Base-by-base conservation (phyloP, 2,113 vertebrate genomes). In the Austrofundulus limnaeus region DNA sequence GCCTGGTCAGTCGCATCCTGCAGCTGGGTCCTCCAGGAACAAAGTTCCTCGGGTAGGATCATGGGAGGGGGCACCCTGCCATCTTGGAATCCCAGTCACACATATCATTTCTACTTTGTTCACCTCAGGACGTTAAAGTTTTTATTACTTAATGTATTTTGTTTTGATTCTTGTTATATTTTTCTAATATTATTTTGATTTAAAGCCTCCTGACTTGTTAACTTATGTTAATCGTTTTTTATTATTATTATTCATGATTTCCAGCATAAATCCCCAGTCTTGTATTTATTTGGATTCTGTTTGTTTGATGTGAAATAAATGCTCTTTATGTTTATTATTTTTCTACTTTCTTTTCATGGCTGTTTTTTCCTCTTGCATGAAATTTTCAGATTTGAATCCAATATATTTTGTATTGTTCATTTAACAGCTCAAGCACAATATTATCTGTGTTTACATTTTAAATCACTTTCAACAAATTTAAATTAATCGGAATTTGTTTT, bases 1-100 rank as follows among this genome's bases (percentile, higher is more conserved):
- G 97, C 89, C 93, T 99, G 95, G 97, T 99, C 93, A 99, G 96
- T 94, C 95, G 97, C 92, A 99, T 99, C 91, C 95, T 99, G 91
- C 97, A 99, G 92, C 95, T 99, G 92, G 97, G 97, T 93, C 97
- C 97, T 92, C 97, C 96, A 91, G 97, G 97, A 92, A 99, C 96
- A 92, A 98, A 96, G 94, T 99, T 99, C 92, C 96, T 99, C 93
- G 97, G 97, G 97, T 99, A 98, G 94, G 96, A 93, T 90, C 87
- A 92, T 92, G 91, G 69, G 56, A 66, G 55, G 55, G 53, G 69
- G 51, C 23, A 56, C 53, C 50, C 51, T 51, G 25, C 46, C 66
- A 74, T 42, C 70, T 70, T 79, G 49, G 75, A 80, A 75, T 74
- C 66, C 61, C 49, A 49, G 57, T 84, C 68, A 70, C 61, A 56